A percentile compares a stretch with the other conserved stretches of the same genome.
Conservation (phyloP, 2,888 invertebrate species). For the Entomobrya multifasciata region DNA sequence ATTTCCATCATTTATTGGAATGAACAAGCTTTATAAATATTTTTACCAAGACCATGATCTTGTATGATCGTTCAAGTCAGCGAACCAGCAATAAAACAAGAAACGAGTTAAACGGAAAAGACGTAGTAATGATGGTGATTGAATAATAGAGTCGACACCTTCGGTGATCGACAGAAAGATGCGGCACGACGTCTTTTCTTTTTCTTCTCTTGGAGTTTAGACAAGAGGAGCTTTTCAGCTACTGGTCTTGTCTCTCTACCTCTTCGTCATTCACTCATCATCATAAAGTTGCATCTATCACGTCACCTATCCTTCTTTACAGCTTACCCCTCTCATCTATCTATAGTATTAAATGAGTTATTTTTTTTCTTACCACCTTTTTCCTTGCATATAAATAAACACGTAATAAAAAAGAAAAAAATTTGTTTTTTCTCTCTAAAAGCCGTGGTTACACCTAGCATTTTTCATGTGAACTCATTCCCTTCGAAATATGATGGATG, state of each 20-base stretch:
- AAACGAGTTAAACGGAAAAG: constrained; percentile 59
- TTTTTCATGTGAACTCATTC: too few relatives aligned
- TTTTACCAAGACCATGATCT: too few relatives aligned
- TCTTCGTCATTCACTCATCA: too few relatives aligned
- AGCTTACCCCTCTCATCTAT: constrained; percentile 25
- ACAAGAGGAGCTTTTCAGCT: constrained; percentile 66
- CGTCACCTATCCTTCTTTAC: not conserved
- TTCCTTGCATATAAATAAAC: too few relatives aligned
- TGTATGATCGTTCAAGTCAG: constrained; percentile 12
- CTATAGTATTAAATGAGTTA: not conserved
- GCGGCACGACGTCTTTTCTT: constrained; percentile 69
- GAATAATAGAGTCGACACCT: constrained; percentile 72
- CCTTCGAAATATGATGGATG: too few relatives aligned
- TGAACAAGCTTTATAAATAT: not conserved
- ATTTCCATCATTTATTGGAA: not conserved
- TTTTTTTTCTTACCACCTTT: not conserved
- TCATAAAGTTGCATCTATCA: not conserved
- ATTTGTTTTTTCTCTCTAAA: too few relatives aligned
- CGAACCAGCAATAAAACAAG: constrained; percentile 64
- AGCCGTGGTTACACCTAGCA: too few relatives aligned
- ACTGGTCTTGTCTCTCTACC: constrained; percentile 64
- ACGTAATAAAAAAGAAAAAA: too few relatives aligned
- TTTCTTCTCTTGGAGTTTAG: constrained; percentile 51
- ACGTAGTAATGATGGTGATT: constrained; percentile 64
- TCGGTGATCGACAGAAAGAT: constrained; percentile 72